Base-by-base conservation (phyloP, 1,140 invertebrate species). In the Zaprionus ornatus region DNA sequence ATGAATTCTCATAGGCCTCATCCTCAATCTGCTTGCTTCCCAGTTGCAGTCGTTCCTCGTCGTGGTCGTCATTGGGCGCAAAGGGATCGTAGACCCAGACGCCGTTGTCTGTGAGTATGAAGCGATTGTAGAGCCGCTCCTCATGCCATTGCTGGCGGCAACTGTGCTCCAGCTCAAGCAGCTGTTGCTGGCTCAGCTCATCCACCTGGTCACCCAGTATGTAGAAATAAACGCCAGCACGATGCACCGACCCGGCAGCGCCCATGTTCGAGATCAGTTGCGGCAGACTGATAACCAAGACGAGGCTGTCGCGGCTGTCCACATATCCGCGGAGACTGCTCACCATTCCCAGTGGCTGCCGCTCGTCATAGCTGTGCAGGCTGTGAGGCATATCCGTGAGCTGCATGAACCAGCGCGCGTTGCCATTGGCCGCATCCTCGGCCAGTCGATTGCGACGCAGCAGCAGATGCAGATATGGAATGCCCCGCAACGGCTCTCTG, bases 1-100 rank as follows among this genome's bases (percentile, higher is more conserved):
- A 84, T n/a, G 48, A 17, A 0, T 29, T 13, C n/a, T 65, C 68
- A n/a, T 50, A 50, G 0, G 9, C 52, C 1, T 21, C 40, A 2
- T 17, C n/a, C 40, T 17, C 40, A 10, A 32, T 10, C 2, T 4
- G 17, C 4, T 27, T 7, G 12, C 7, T 32, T 19, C 19, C 40
- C n/a, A 15, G 17, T 3, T 15, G 32, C 12, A 32, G 13, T 4
- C 21, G 40, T 13, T 52, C n/a, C 62, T n/a, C 27, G 4, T 4
- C 27, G 5, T 27, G 15, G 2, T 55, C 48, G 4, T 19, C 64
- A 3, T 62, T 55, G 4, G n/a, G 54, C 35, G 68, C 64, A 19
- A 87, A 87, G 1, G 84, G 84, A 71, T 88, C 72, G 19, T 90
- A 88, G 27, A 90, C 75, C 85, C 85, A 88, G 17, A 90, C 45